A percentile compares a stretch with the other conserved stretches of the same genome.
These are phyloP conservation scores for Actenoides hombroni DNA, from an alignment of 2,113 vertebrate genomes.

Conservation along the genomic window DNA sequence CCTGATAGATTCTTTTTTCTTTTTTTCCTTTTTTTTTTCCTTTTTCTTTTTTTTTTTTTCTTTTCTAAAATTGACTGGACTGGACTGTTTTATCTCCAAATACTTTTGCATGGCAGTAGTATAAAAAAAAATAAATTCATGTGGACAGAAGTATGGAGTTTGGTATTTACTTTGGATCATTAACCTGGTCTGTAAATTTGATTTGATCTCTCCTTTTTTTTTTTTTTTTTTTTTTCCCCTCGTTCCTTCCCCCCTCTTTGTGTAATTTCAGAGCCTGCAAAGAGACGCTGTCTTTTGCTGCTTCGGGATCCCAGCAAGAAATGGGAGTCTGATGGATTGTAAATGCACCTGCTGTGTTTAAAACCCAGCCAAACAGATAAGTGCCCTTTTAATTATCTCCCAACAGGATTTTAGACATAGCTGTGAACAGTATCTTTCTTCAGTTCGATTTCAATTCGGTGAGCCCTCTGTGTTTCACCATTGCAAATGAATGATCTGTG, in stretches of 20 bases:
- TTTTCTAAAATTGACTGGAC: not conserved
- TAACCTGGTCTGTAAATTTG: conserved; percentile 57
- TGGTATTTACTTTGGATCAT: conserved; percentile 57
- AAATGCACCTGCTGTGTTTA: conserved; percentile 15
- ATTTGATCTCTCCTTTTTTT: conserved; percentile 28
- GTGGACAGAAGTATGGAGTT: conserved; percentile 38
- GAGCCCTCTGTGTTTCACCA: not conserved
- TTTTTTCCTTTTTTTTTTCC: not conserved
- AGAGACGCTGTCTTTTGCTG: not conserved
- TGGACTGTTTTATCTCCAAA: not conserved
- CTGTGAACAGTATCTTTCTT: not conserved
- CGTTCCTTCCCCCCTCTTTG: not conserved
- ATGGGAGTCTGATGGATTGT: conserved; percentile 26
- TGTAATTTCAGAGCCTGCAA: conserved; percentile 30
- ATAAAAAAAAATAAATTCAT: not conserved
- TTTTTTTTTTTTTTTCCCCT: conserved; percentile 31
- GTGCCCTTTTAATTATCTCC: conserved; percentile 51
- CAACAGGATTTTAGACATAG: not conserved
- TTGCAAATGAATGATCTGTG: not conserved
- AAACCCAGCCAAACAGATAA: conserved; percentile 58
- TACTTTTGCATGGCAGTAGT: not conserved
- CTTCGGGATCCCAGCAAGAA: conserved; percentile 15
- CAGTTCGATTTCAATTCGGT: not conserved
- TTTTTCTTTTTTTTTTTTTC: not conserved
- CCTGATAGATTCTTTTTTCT: not conserved